phyloP scores from a whole-genome alignment of 2,113 vertebrate species.

The Notothenia rossii region DNA sequence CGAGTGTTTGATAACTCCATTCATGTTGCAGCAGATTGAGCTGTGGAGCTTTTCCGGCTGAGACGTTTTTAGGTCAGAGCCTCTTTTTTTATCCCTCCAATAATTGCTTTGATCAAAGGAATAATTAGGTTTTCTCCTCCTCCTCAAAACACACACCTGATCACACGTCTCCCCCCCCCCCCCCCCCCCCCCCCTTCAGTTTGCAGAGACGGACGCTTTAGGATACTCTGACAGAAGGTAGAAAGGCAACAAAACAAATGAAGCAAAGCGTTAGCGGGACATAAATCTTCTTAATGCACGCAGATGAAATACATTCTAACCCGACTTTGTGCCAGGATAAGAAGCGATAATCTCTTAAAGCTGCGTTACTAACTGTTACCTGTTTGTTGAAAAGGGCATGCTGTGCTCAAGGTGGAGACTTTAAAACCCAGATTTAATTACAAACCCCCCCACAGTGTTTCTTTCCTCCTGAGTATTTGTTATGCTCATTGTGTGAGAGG shows the following conservation, averaged over 20 bases:
- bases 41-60: slow-evolving; percentile 60
- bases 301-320: not conserved
- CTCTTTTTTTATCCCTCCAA: slow-evolving; percentile 32
- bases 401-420: slow-evolving; percentile 60
- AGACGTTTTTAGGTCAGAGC: slow-evolving; percentile 77
- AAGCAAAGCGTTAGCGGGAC: slow-evolving; percentile 27
- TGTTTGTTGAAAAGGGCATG: slow-evolving; percentile 33
- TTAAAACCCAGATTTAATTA: slow-evolving; percentile 54
- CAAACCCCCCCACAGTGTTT: slow-evolving; percentile 5
- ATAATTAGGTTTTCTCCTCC: slow-evolving; percentile 65
- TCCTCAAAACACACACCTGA: slow-evolving; percentile 43
- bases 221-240: slow-evolving; percentile 10
- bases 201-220: not conserved
- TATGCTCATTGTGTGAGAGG: slow-evolving; percentile 10
- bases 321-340: not conserved
- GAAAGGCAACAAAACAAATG: slow-evolving; percentile 20
- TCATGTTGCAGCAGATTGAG: slow-evolving; percentile 71
- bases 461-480: slow-evolving; percentile 20
- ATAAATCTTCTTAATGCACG: slow-evolving; percentile 7
- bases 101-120: slow-evolving; percentile 78
- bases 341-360: slow-evolving; percentile 11
- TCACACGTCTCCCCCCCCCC: slow-evolving; percentile 3
- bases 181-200: not conserved
- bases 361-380: slow-evolving; percentile 39
- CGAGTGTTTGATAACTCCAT: slow-evolving; percentile 47